Conservation (phyloP, 1,140 invertebrate genomes). For the Hyphantria cunea region DNA sequence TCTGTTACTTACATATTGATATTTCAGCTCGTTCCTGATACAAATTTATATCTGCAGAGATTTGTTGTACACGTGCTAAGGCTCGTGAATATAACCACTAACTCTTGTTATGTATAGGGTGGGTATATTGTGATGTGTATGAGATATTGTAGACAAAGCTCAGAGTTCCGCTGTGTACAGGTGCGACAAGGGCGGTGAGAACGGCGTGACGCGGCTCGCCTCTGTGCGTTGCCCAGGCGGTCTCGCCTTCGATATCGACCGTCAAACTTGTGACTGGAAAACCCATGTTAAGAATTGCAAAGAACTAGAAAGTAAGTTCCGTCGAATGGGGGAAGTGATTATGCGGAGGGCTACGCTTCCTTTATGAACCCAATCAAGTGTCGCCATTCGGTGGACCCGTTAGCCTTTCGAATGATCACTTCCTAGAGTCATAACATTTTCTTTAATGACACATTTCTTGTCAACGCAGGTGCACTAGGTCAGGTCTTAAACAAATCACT, state of each 20-base stretch:
- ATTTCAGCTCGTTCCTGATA: too few relatives aligned
- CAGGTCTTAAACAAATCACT: slow-evolving; percentile 96
- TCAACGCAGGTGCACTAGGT: slow-evolving; percentile 92
- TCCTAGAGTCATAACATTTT: slow-evolving; percentile 52
- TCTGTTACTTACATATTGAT: too few relatives aligned
- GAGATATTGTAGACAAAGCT: slow-evolving; percentile 27
- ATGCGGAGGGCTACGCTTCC: slow-evolving; percentile 68
- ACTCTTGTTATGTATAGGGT: too few relatives aligned
- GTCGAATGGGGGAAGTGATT: slow-evolving; percentile 61
- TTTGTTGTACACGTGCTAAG: too few relatives aligned
- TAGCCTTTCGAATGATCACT: slow-evolving; percentile 69
- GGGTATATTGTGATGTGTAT: too few relatives aligned
- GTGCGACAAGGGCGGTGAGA: slow-evolving; percentile 94
- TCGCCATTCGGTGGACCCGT: slow-evolving; percentile 35
- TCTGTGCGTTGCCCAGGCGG: slow-evolving; percentile 94
- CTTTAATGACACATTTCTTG: slow-evolving; percentile 75
- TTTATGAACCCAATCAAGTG: slow-evolving; percentile 34
- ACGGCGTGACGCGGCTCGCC: slow-evolving; percentile 91
- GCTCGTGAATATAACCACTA: too few relatives aligned
- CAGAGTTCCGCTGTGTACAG: slow-evolving; percentile 83
- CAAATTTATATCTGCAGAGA: too few relatives aligned
- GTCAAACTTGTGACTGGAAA: slow-evolving; percentile 98
- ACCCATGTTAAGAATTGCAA: slow-evolving; percentile 97
- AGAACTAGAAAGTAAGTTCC: slow-evolving; percentile 94
- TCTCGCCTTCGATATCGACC: slow-evolving; percentile 96